Conservation (phyloP, 1,140 invertebrate species). For the Steinernema feltiae region DNA sequence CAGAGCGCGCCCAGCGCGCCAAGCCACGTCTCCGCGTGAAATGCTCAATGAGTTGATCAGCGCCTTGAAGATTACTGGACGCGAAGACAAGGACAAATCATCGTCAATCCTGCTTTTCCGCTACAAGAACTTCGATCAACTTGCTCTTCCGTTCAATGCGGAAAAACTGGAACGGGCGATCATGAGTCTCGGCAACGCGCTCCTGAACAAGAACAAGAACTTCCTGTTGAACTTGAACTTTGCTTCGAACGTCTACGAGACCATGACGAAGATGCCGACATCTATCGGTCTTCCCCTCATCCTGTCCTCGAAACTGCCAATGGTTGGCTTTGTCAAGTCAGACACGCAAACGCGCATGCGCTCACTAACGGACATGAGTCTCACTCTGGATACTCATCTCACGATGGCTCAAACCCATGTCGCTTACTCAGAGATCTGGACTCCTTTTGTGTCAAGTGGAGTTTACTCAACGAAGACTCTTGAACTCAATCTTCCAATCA, state of each 20-base stretch:
- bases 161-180: constrained; percentile 21
- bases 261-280: constrained; percentile 36
- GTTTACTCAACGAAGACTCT: constrained; percentile 30
- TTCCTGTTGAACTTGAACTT: constrained; percentile 1
- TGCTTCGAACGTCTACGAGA: constrained; percentile 28
- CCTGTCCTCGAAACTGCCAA: constrained; percentile 27
- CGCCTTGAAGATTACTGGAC: constrained; percentile 24
- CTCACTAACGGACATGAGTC: constrained; percentile 17
- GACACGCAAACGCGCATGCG: too few species aligned
- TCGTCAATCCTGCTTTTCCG: constrained; percentile 33
- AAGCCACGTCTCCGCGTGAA: neutral
- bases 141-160: constrained; percentile 29
- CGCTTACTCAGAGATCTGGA: constrained; percentile 21
- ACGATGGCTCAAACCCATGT: constrained; percentile 28
- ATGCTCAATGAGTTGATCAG: constrained; percentile 30
- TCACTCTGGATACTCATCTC: constrained; percentile 22
- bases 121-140: constrained; percentile 38
- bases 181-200: constrained; percentile 31
- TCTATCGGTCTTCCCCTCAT: constrained; percentile 41
- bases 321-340: constrained; percentile 26
- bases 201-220: constrained; percentile 18
- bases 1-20: constrained; percentile 16
- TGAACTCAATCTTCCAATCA: constrained; percentile 27
- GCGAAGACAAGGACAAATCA: constrained; percentile 21
- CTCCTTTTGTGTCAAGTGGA: constrained; percentile 33